Percentiles rank a stretch among this genome's conserved stretches.
These are phyloP conservation scores for Eristalinus sepulchralis DNA, from an alignment of 2,888 invertebrate species.

Conservation along the genomic window DNA sequence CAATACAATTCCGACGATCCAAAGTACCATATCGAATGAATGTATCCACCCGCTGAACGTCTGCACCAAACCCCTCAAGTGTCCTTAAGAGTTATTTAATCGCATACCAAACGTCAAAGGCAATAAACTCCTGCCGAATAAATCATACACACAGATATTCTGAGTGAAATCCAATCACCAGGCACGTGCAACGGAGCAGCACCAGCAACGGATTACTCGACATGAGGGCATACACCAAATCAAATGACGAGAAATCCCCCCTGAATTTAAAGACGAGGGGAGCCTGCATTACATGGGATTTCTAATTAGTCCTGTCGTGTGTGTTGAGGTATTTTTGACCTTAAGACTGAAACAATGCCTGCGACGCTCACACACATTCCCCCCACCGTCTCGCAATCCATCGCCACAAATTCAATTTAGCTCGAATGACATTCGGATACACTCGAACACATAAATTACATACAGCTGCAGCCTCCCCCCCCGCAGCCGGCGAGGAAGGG, in stretches of 20 bases:
- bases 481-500: conserved; percentile 43
- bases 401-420: conserved; percentile 70
- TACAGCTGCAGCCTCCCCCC: conserved; percentile 8
- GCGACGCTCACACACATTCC: background rate
- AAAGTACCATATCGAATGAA: background rate
- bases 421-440: conserved; percentile 69
- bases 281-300: conserved; percentile 34
- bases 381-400: conserved; percentile 35
- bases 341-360: conserved; percentile 33
- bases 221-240: conserved; percentile 11
- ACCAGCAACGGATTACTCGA: background rate
- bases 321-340: conserved; percentile 58
- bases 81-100: conserved; percentile 3
- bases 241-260: conserved; percentile 38
- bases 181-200: conserved; percentile 15
- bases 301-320: conserved; percentile 56
- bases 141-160: background rate
- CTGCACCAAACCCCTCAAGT: background rate
- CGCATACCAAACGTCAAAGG: conserved; percentile 9
- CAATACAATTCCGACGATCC: background rate
- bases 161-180: conserved; percentile 47
- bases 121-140: background rate
- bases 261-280: conserved; percentile 10
- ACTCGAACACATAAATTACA: conserved; percentile 68
- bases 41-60: background rate